phyloP scores from a whole-genome alignment of 2,113 vertebrate species.

The Rhabdomys dilectus region DNA sequence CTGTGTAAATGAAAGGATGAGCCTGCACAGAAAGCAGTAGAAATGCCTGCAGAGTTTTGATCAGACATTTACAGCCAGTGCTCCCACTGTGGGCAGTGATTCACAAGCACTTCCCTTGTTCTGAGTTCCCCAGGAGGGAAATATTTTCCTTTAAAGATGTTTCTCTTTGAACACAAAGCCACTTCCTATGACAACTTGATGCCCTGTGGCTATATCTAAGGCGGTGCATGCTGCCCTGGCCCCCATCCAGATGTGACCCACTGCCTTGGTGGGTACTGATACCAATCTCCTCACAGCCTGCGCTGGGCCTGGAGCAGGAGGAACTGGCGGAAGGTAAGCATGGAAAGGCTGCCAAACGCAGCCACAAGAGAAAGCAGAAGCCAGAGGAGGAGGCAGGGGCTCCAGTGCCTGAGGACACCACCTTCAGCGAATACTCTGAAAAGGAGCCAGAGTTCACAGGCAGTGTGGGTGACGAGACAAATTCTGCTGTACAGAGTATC shows the following conservation, averaged over 20 bases:
- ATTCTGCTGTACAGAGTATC: constrained; percentile 97
- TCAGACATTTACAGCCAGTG: background rate
- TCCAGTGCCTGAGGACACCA: constrained; percentile 88
- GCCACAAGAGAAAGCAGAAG: constrained; percentile 90
- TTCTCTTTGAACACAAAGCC: background rate
- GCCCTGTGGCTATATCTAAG: accelerated
- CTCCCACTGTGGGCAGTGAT: background rate
- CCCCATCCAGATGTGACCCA: accelerated
- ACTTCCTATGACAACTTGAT: no score
- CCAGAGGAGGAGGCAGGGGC: constrained; percentile 86
- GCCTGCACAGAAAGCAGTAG: no score
- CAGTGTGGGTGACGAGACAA: constrained; percentile 94
- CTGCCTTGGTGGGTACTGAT: background rate
- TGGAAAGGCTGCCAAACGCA: constrained; percentile 84
- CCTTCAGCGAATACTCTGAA: constrained; percentile 90
- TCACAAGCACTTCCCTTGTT: background rate
- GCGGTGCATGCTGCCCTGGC: no score
- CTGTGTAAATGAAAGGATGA: accelerated
- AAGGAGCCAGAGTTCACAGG: constrained; percentile 88
- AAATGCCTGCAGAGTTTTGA: background rate
- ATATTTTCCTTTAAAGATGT: background rate
- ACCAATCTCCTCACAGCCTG: constrained; percentile 85
- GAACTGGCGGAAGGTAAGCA: constrained; percentile 88
- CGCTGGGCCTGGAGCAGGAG: constrained; percentile 92
- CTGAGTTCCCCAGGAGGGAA: background rate